Evolutionary conservation across 1,140 invertebrate genomes (phyloP), one percentile per base, ranked within the genome.

Genomic region (Caerostris darwini): DNA sequence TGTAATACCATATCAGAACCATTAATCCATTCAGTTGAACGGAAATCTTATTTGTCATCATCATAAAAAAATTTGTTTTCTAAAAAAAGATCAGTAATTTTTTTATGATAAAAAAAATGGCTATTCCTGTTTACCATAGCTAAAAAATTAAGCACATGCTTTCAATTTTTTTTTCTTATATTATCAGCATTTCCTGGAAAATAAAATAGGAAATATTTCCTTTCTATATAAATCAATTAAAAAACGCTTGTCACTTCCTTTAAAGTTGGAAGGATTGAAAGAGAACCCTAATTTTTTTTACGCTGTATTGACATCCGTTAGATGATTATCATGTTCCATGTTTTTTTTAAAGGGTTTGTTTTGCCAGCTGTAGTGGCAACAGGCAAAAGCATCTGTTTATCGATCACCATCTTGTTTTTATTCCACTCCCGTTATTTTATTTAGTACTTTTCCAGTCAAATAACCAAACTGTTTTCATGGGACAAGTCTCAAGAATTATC

Each of bases 311-410:
- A 64, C 81, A 85, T 85, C 90, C 90, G 90, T 92, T 92, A 19
- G 90, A 92, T 92, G 56, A 53, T 90, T 64, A 92, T 92, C 81
- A 12, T 61, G 53, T 59, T 50, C 19, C 3, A 5, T 14, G 58
- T 81, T 8, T 64, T 58, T 92, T 85, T 77, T 50, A 14, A 59
- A 53, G 3, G 54, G 53, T 64, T 17, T 89, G 54, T 92, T 92
- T 92, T 85, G 5, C 53, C 90, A 92, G 90, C 90, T 92, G 77
- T 54, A 85, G 50, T 92, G 59, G 17, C 90, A 92, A 85, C 90
- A 92, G 90, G 5, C 71, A 64, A 82, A 59, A 71, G 71, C 90
- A 82, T 91, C 54, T 91, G 90, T 82, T 91, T 91, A 91, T 91
- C 90, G 90, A 82, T 59, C 90, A n/a, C 8, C 57, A 91, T 91